A percentile compares a stretch with the other conserved stretches of the same genome.
Evolutionary conservation across 2,113 vertebrate genomes (phyloP).

Genomic region (Lophius piscatorius): DNA sequence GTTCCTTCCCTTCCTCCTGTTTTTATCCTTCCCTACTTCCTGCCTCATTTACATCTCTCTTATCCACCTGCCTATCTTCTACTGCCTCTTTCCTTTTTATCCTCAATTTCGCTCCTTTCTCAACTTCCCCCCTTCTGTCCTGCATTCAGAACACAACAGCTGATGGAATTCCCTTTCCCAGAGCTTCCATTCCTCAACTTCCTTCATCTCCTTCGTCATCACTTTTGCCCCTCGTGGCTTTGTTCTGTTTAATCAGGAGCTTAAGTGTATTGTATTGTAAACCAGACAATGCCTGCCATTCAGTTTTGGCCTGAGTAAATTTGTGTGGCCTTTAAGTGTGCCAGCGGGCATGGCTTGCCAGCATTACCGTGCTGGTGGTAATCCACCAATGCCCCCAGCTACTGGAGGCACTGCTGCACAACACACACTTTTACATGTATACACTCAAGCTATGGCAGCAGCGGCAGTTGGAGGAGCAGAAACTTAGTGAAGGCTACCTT

Average conservation of each 20-base stretch:
- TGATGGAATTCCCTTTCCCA: slow-evolving; percentile 59
- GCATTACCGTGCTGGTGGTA: slow-evolving; percentile 55
- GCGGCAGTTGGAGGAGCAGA: slow-evolving; percentile 64
- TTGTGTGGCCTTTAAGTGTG: slow-evolving; percentile 75
- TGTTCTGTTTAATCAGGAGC: slow-evolving; percentile 79
- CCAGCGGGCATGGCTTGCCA: slow-evolving; percentile 71
- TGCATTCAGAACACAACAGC: slow-evolving; percentile 56
- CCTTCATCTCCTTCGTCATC: slow-evolving; percentile 56
- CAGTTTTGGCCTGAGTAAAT: slow-evolving; percentile 74
- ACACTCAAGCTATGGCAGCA: slow-evolving; percentile 45
- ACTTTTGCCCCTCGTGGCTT: slow-evolving; percentile 71
- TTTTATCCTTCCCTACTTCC: slow-evolving; percentile 32
- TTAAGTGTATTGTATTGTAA: slow-evolving; percentile 79
- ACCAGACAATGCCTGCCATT: slow-evolving; percentile 76
- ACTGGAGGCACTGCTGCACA: slow-evolving; percentile 49
- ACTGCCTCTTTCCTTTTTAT: slow-evolving; percentile 24
- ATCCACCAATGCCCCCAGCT: slow-evolving; percentile 63
- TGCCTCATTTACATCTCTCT: slow-evolving; percentile 26
- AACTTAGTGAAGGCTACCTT: slow-evolving; percentile 57
- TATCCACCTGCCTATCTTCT: slow-evolving; percentile 12
- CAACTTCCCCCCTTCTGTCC: slow-evolving; percentile 21
- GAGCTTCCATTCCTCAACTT: slow-evolving; percentile 45
- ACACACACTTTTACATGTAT: slow-evolving; percentile 43
- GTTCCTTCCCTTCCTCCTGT: slow-evolving; percentile 12
- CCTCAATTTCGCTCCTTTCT: background rate